A percentile compares a stretch with the other conserved stretches of the same genome.
Conservation (phyloP, 2,888 invertebrate species). For the Xestia c-nigrum region DNA sequence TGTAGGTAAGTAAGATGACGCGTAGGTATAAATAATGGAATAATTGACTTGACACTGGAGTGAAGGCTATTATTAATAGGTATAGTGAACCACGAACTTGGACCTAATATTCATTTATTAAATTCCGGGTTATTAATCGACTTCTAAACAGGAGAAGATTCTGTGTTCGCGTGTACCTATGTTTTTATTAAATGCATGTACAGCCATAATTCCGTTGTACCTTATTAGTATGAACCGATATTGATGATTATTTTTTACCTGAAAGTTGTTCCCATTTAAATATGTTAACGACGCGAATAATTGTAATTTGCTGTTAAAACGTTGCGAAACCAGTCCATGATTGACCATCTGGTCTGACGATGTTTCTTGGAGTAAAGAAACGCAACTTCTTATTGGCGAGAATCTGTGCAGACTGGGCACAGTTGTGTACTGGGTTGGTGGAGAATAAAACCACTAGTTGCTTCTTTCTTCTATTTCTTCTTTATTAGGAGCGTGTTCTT, state of each 20-base stretch:
- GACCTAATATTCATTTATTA: neutral
- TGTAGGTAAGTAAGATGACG: conserved; percentile 7
- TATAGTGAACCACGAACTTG: neutral
- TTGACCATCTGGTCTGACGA: neutral
- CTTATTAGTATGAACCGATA: neutral
- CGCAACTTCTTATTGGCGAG: neutral
- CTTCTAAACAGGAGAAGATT: neutral
- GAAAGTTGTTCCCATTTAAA: too few relatives aligned
- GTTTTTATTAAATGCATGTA: neutral
- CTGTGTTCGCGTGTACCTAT: neutral
- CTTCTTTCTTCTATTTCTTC: too few relatives aligned
- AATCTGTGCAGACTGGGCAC: too few relatives aligned
- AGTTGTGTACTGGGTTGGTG: too few relatives aligned
- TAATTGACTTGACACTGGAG: conserved; percentile 8
- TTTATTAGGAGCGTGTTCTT: too few relatives aligned
- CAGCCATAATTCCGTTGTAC: neutral
- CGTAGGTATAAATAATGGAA: conserved; percentile 8
- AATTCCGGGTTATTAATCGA: neutral
- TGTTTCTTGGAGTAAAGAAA: neutral
- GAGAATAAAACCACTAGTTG: too few relatives aligned
- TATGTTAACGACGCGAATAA: too few relatives aligned
- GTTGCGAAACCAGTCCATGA: neutral
- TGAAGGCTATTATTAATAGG: neutral
- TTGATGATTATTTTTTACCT: neutral
- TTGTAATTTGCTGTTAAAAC: too few relatives aligned